phyloP scores from a whole-genome alignment of 23 tunicate genomes.

The Botrylloides violaceus region DNA sequence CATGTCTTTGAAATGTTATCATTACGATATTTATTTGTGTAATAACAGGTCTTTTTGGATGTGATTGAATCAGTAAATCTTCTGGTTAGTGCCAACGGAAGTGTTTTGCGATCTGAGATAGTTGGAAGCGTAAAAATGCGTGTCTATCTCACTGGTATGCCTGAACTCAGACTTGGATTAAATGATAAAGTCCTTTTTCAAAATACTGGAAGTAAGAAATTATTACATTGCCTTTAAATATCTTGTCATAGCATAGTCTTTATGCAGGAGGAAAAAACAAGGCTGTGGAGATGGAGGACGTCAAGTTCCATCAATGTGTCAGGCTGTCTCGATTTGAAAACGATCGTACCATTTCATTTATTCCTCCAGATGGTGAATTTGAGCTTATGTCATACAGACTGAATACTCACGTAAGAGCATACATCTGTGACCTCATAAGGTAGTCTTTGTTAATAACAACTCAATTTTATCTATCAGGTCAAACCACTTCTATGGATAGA shows the following conservation, averaged over 20 bases:
- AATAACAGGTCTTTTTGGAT: conserved; percentile 95
- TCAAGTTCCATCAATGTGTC: conserved; percentile 97
- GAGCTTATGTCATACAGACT: conserved; percentile 94
- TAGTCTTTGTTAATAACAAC: background rate
- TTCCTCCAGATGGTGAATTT: conserved; percentile 98
- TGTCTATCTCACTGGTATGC: conserved; percentile 97
- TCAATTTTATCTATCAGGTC: conserved; percentile 32
- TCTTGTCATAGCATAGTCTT: background rate
- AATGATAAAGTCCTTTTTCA: conserved; percentile 91
- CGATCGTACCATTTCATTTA: conserved; percentile 94
- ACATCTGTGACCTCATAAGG: background rate
- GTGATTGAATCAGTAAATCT: conserved; percentile 95
- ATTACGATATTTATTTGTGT: too few species aligned
- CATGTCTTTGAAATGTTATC: too few species aligned
- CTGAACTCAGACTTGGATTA: conserved; percentile 86
- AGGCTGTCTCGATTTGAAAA: conserved; percentile 91
- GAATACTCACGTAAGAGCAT: conserved; percentile 74
- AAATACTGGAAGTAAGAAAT: conserved; percentile 87
- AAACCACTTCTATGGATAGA: conserved; percentile 98
- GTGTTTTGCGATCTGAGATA: conserved; percentile 94
- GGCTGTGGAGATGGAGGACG: conserved; percentile 97
- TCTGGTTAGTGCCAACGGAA: conserved; percentile 88
- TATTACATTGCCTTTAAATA: too few species aligned
- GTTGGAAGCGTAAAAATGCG: conserved; percentile 98
- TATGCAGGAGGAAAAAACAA: conserved; percentile 92